A percentile compares a stretch with the other conserved stretches of the same genome.
phyloP scores from a whole-genome alignment of 2,888 invertebrate genomes.

The Germaria angustata region DNA sequence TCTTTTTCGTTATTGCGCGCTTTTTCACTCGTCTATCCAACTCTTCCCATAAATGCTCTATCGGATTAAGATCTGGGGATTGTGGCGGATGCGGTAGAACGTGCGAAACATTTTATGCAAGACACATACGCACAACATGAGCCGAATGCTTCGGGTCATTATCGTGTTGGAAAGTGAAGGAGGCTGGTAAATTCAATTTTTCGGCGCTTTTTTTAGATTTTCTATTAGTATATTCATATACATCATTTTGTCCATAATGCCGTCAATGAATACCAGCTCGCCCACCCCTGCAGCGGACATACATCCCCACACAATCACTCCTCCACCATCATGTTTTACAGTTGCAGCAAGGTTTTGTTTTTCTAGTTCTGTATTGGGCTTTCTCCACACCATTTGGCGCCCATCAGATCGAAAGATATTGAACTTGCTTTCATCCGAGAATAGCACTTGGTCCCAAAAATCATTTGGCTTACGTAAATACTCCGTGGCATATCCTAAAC shows the following conservation, averaged over 20 bases:
- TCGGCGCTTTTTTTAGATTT: background rate
- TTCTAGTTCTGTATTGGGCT: background rate
- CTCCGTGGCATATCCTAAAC: background rate
- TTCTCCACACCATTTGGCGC: background rate
- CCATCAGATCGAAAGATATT: too few relatives aligned
- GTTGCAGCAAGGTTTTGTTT: background rate
- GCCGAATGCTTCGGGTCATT: slow-evolving; percentile 21
- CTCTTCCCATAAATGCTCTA: background rate
- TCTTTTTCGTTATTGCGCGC: background rate
- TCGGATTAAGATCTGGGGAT: background rate
- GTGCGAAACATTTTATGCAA: too few relatives aligned
- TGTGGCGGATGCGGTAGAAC: too few relatives aligned
- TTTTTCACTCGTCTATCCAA: background rate
- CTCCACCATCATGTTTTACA: background rate
- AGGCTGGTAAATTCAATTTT: too few relatives aligned
- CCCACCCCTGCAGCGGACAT: background rate
- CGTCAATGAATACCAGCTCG: background rate
- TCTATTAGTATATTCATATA: background rate
- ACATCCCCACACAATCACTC: background rate
- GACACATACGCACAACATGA: background rate
- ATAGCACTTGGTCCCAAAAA: background rate
- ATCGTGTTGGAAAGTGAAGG: too few relatives aligned
- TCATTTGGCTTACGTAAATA: background rate
- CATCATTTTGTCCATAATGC: background rate
- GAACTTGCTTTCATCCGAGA: too few relatives aligned